Evolutionary conservation across 2,888 invertebrate genomes (phyloP).

Genomic region (Leucophora obtusa): DNA sequence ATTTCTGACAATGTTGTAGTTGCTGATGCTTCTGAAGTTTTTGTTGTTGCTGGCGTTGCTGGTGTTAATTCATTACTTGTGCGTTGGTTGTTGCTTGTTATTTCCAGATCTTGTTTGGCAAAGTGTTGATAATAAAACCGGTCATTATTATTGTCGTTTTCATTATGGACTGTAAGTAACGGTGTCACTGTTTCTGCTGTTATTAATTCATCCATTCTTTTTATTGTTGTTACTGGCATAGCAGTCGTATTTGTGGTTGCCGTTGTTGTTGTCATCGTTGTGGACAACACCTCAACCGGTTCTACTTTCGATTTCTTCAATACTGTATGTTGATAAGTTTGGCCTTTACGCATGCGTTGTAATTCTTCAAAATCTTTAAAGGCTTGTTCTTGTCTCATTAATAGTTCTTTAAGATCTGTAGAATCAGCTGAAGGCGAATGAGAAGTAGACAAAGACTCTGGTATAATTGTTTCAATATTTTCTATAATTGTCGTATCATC

Average conservation of each 20-base stretch:
- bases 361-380: slow-evolving; percentile 56
- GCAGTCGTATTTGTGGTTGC: slow-evolving; percentile 42
- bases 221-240: slow-evolving; percentile 41
- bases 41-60: slow-evolving; percentile 1
- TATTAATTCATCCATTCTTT: slow-evolving; percentile 43
- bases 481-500: slow-evolving; percentile 66
- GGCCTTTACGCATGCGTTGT: slow-evolving; percentile 55
- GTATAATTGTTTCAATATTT: slow-evolving; percentile 2
- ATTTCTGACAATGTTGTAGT: slow-evolving; percentile 42
- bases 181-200: slow-evolving; percentile 61
- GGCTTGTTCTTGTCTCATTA: slow-evolving; percentile 44
- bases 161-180: slow-evolving; percentile 64
- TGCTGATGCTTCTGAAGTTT: slow-evolving; percentile 36
- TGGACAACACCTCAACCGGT: slow-evolving; percentile 70
- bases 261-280: slow-evolving; percentile 39
- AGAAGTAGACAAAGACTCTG: slow-evolving; percentile 9
- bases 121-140: slow-evolving; percentile 70
- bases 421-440: slow-evolving; percentile 4
- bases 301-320: slow-evolving; percentile 75
- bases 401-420: slow-evolving; percentile 19
- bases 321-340: slow-evolving; percentile 66
- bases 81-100: not conserved
- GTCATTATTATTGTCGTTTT: slow-evolving; percentile 66
- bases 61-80: slow-evolving; percentile 7
- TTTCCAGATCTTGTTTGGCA: slow-evolving; percentile 50